phyloP scores from a whole-genome alignment of 2,797 vertebrate genomes.

The Hylomyscus alleni region DNA sequence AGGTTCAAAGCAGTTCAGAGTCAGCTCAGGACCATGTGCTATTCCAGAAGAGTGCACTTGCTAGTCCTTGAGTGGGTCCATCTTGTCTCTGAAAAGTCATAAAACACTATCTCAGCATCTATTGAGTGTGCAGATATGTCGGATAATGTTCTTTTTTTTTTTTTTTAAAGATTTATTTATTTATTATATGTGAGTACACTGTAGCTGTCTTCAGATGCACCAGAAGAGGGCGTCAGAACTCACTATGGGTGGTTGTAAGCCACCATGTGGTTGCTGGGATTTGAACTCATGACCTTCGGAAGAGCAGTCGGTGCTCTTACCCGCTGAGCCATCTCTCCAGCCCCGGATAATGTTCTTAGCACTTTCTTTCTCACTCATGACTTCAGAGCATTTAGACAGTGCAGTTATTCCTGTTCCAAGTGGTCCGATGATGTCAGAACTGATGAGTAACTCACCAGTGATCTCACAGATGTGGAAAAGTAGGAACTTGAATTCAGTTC shows the following conservation, averaged over 20 bases:
- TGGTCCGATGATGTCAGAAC: slow-evolving; percentile 5
- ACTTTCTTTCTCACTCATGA: not conserved
- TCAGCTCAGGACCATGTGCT: slow-evolving; percentile 8
- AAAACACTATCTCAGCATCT: slow-evolving; percentile 32
- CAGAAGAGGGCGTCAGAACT: no score
- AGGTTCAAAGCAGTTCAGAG: slow-evolving; percentile 13
- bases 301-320: no score
- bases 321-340: no score
- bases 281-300: no score
- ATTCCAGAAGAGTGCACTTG: not conserved
- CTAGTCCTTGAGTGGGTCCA: slow-evolving; percentile 10
- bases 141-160: no score
- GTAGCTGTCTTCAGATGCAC: no score
- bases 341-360: not conserved
- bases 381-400: not conserved
- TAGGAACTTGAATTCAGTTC: not conserved
- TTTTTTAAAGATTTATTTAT: no score
- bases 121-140: not conserved
- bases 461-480: not conserved
- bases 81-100: slow-evolving; percentile 23
- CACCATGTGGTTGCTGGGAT: no score
- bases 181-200: no score
- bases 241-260: no score
- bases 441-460: slow-evolving; percentile 15
- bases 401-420: slow-evolving; percentile 3